phyloP scores from a whole-genome alignment of 2,888 invertebrate genomes.

The Cephonodes hylas region DNA sequence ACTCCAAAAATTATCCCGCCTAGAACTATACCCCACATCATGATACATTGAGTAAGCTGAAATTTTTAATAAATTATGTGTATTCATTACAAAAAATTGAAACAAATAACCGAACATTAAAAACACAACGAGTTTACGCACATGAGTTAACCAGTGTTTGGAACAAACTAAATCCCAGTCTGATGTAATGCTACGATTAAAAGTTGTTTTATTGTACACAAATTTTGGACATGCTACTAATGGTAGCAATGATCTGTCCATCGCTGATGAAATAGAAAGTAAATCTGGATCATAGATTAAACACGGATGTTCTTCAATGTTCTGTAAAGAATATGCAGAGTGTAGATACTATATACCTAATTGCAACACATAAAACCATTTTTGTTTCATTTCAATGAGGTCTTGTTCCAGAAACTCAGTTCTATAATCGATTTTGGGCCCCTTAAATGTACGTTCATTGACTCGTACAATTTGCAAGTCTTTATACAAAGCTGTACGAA shows the following conservation, averaged over 20 bases:
- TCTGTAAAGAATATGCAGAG: conserved; percentile 37
- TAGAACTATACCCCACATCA: conserved; percentile 84
- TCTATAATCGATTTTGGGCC: too few relatives aligned
- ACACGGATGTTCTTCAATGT: conserved; percentile 63
- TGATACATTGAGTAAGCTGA: conserved; percentile 79
- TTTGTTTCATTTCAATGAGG: neutral
- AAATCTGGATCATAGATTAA: conserved; percentile 67
- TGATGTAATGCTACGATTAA: conserved; percentile 83
- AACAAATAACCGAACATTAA: neutral
- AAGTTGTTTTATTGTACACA: conserved; percentile 80
- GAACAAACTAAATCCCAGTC: conserved; percentile 85
- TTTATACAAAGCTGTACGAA: too few relatives aligned
- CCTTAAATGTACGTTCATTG: too few relatives aligned
- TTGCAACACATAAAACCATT: neutral
- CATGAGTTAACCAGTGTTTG: conserved; percentile 77
- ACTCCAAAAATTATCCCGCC: conserved; percentile 83
- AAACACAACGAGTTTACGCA: conserved; percentile 32
- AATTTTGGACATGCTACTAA: conserved; percentile 57
- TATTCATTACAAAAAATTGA: too few relatives aligned
- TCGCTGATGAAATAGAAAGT: conserved; percentile 38
- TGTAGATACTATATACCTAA: neutral
- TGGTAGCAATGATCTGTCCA: conserved; percentile 54
- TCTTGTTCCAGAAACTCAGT: too few relatives aligned
- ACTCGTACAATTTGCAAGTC: too few relatives aligned
- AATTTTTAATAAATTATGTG: conserved; percentile 27